phyloP scores from a whole-genome alignment of 2,797 vertebrate genomes.

The Babyrousa celebensis region DNA sequence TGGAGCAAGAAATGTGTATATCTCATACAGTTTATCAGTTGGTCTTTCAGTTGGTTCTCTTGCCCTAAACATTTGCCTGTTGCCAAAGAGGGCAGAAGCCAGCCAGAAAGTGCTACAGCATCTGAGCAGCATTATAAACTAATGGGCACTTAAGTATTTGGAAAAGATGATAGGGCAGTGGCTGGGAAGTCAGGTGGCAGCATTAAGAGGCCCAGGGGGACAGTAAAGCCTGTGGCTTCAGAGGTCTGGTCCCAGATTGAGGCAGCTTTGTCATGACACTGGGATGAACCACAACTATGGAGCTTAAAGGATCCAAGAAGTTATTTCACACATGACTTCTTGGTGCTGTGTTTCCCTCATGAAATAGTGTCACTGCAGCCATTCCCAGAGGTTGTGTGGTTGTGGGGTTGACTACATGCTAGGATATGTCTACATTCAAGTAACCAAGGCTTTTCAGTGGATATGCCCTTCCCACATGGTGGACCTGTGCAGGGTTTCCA shows the following conservation, averaged over 20 bases:
- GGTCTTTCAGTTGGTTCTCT: neutral
- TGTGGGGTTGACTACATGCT: neutral
- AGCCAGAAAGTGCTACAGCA: neutral
- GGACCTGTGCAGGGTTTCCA: neutral
- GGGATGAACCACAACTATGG: constrained; percentile 28
- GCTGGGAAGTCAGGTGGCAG: constrained; percentile 24
- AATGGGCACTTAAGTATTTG: constrained; percentile 57
- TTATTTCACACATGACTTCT: neutral
- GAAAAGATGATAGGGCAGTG: constrained; percentile 10
- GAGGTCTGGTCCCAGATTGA: neutral
- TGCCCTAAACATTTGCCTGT: constrained; percentile 27
- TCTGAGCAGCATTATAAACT: neutral
- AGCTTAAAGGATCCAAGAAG: neutral
- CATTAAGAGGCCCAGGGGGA: neutral
- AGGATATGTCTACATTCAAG: neutral
- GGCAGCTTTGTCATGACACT: neutral
- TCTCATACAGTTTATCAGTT: constrained; percentile 25
- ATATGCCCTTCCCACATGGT: neutral
- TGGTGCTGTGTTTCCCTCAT: neutral
- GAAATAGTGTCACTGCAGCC: neutral
- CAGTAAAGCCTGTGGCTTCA: neutral
- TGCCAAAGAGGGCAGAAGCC: neutral
- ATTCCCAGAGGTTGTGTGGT: neutral
- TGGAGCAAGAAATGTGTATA: neutral
- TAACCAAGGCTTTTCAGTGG: neutral